Conservation (phyloP, 1,140 invertebrate species). For the Diorhabda sublineata region DNA sequence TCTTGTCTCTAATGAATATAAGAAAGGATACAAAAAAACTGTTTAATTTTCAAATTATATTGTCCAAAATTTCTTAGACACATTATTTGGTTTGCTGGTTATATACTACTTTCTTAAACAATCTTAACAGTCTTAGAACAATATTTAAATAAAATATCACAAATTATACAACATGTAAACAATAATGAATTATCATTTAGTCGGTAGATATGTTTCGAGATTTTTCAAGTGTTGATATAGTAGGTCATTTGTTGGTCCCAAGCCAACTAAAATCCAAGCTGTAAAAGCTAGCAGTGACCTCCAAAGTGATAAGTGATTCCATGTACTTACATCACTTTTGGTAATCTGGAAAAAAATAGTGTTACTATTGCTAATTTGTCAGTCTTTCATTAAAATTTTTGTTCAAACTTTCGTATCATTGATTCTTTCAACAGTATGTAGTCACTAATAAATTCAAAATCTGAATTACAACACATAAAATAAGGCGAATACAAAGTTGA, state of each 20-base stretch:
- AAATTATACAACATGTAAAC: not conserved
- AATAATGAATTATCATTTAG: slow-evolving; percentile 17
- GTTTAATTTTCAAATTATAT: too few species aligned
- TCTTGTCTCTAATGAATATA: too few species aligned
- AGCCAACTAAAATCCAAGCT: slow-evolving; percentile 43
- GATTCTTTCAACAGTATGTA: not conserved
- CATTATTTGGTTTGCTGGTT: too few species aligned
- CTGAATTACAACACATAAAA: too few species aligned
- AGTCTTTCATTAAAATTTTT: not conserved
- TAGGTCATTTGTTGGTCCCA: slow-evolving; percentile 38
- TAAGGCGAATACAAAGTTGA: too few species aligned
- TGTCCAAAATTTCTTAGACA: too few species aligned
- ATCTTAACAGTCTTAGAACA: not conserved
- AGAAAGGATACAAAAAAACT: too few species aligned
- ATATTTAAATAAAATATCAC: not conserved
- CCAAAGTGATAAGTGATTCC: slow-evolving; percentile 45
- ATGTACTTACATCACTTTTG: slow-evolving; percentile 35
- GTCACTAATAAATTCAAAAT: not conserved
- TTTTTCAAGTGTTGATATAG: slow-evolving; percentile 40
- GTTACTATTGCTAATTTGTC: not conserved
- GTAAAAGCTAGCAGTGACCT: slow-evolving; percentile 40
- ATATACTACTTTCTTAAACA: not conserved
- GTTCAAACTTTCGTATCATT: not conserved
- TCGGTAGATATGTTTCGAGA: slow-evolving; percentile 37
- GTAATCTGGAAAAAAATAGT: slow-evolving; percentile 37